Conservation (phyloP, 2,797 vertebrate species). For the Diglossa cyanea region DNA sequence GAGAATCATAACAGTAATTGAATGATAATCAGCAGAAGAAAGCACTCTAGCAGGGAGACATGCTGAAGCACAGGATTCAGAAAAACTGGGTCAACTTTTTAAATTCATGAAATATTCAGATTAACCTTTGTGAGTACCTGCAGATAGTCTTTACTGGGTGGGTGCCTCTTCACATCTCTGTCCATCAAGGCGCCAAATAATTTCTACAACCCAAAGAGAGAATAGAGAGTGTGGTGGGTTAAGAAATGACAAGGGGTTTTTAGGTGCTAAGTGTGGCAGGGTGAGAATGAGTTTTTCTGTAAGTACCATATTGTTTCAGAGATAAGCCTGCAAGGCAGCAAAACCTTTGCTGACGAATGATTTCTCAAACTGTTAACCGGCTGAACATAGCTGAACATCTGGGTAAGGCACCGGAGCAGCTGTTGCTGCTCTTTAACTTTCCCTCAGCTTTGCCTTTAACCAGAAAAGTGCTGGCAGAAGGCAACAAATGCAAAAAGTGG, state of each 20-base stretch:
- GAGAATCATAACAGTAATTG: conserved; percentile 29
- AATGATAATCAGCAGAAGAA: neutral
- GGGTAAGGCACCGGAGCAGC: conserved; percentile 62
- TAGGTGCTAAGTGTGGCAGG: neutral
- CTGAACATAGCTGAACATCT: conserved; percentile 61
- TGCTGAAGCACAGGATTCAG: neutral
- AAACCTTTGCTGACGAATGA: conserved; percentile 61
- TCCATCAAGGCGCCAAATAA: neutral
- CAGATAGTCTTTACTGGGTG: neutral
- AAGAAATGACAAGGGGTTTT: neutral
- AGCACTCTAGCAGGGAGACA: neutral
- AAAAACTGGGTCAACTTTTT: neutral
- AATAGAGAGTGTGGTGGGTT: neutral
- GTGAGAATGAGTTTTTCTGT: neutral
- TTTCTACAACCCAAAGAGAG: neutral
- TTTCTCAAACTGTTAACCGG: conserved; percentile 49
- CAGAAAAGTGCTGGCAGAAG: conserved; percentile 24
- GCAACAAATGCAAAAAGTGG: neutral
- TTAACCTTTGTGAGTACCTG: neutral
- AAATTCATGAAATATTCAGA: neutral
- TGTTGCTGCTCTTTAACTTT: conserved; percentile 59
- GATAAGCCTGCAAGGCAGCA: conserved; percentile 53
- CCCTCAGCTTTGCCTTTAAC: conserved; percentile 46
- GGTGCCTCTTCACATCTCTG: neutral
- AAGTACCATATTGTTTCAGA: conserved; percentile 6